These are phyloP conservation scores for Steatocranus sp. DNA, from an alignment of 2,797 vertebrate species.

Conservation along the genomic window DNA sequence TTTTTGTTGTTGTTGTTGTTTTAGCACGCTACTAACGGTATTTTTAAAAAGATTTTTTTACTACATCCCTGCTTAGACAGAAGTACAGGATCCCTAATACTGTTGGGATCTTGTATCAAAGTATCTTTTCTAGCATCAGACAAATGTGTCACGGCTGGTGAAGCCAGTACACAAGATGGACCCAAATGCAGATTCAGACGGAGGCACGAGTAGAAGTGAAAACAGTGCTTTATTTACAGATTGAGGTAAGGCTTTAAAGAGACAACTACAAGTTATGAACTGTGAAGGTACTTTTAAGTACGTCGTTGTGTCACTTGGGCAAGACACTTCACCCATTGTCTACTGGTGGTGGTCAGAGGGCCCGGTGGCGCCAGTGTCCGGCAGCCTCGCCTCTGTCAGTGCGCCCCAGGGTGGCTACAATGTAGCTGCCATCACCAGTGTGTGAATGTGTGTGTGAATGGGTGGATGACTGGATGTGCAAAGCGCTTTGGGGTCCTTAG, in stretches of 20 bases:
- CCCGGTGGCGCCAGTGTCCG: too few species aligned
- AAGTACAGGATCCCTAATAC: background rate
- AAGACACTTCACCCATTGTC: too few species aligned
- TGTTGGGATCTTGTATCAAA: background rate
- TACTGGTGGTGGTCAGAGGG: too few species aligned
- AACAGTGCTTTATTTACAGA: background rate
- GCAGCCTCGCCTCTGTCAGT: too few species aligned
- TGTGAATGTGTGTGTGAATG: too few species aligned
- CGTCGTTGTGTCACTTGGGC: too few species aligned
- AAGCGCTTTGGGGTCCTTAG: too few species aligned
- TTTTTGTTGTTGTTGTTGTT: background rate
- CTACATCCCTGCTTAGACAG: background rate
- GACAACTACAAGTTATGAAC: background rate
- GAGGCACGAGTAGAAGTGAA: background rate
- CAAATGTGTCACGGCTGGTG: background rate
- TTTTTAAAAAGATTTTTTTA: accelerated
- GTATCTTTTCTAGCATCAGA: background rate
- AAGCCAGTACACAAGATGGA: background rate
- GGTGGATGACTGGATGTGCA: too few species aligned
- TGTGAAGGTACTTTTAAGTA: background rate
- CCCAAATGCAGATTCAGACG: background rate
- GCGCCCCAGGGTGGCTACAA: too few species aligned
- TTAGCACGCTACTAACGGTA: background rate
- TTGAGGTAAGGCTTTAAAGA: background rate
- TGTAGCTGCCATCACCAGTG: too few species aligned